Conservation (phyloP, 2,797 vertebrate genomes). For the Gobionotothen gibberifrons region DNA sequence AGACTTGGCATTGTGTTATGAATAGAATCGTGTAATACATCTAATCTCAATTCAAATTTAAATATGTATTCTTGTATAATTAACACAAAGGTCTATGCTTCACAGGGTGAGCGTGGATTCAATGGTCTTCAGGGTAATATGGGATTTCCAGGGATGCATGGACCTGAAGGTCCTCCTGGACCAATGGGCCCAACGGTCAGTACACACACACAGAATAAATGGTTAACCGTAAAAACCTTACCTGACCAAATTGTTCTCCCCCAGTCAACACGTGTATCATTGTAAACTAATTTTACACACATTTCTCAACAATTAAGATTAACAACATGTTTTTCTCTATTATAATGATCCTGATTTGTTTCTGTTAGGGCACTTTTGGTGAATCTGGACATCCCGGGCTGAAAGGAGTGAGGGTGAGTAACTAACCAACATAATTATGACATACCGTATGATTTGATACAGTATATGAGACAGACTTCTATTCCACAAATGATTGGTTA, state of each 20-base stretch:
- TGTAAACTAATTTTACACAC: neutral
- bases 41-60: neutral
- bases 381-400: conserved; percentile 88
- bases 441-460: neutral
- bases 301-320: neutral
- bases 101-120: conserved; percentile 93
- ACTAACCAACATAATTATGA: neutral
- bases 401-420: conserved; percentile 95
- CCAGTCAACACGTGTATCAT: neutral
- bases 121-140: conserved; percentile 93
- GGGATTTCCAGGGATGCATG: conserved; percentile 97
- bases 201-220: conserved; percentile 7
- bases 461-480: neutral
- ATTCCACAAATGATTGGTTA: neutral
- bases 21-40: neutral
- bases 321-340: neutral
- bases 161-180: conserved; percentile 92
- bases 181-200: conserved; percentile 91
- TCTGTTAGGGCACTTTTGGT: conserved; percentile 89
- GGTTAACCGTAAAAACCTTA: neutral
- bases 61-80: neutral
- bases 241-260: neutral
- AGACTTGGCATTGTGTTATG: neutral
- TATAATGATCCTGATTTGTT: conserved; percentile 33
- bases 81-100: conserved; percentile 7